phyloP scores from a whole-genome alignment of 2,888 invertebrate species.

The Petrolisthes manimaculis region DNA sequence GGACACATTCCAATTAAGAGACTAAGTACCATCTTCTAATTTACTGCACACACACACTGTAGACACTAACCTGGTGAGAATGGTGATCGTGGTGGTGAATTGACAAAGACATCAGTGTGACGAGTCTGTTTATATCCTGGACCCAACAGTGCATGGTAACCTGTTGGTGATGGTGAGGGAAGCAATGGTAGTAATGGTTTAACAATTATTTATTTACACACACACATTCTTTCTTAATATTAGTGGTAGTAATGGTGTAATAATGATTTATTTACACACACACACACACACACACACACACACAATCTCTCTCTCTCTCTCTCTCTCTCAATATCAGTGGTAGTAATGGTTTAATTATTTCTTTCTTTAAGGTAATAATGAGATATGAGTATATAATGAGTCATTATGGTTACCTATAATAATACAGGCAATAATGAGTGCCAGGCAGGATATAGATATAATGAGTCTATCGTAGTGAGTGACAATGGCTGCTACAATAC shows the following conservation, averaged over 20 bases:
- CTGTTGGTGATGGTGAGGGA: background rate
- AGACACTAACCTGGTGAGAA: conserved; percentile 36
- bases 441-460: conserved; percentile 31
- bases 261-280: too few relatives aligned
- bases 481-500: conserved; percentile 7
- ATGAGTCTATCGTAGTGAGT: conserved; percentile 30
- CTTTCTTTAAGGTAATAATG: background rate
- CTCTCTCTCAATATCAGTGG: too few relatives aligned
- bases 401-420: conserved; percentile 35
- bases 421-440: conserved; percentile 34
- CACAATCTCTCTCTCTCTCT: too few relatives aligned
- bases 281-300: too few relatives aligned
- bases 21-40: background rate
- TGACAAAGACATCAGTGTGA: conserved; percentile 48
- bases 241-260: too few relatives aligned
- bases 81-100: conserved; percentile 43
- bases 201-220: too few relatives aligned
- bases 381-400: background rate
- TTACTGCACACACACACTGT: background rate
- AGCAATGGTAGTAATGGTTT: background rate
- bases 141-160: conserved; percentile 51
- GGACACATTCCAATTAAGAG: too few relatives aligned
- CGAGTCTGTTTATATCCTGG: conserved; percentile 48
- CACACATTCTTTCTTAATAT: too few relatives aligned
- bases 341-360: too few relatives aligned